Percentiles rank a stretch among this genome's conserved stretches.
Conservation (phyloP, 2,113 vertebrate species). For the Meriones unguiculatus region DNA sequence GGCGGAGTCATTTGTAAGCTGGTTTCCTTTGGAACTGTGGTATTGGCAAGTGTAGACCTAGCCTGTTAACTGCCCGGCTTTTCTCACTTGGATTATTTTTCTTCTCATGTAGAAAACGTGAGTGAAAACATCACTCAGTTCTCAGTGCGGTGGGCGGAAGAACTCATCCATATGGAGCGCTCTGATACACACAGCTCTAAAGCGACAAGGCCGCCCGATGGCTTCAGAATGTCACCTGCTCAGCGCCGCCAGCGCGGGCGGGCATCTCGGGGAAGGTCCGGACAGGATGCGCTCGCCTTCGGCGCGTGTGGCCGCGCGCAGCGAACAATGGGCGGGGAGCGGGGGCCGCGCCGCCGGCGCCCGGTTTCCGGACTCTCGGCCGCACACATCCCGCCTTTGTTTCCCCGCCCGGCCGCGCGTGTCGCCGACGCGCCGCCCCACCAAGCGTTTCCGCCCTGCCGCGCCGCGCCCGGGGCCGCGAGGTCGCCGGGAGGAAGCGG, state of each 20-base stretch:
- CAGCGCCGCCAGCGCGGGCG: accelerated
- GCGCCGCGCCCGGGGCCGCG: slow-evolving; percentile 83
- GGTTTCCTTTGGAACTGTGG: background rate
- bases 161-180: background rate
- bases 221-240: background rate
- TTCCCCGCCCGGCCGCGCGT: slow-evolving; percentile 85
- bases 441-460: slow-evolving; percentile 82
- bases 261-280: slow-evolving; percentile 6
- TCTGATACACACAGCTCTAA: background rate
- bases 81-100: background rate
- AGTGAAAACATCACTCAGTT: background rate
- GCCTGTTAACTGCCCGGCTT: background rate
- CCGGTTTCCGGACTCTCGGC: slow-evolving; percentile 87
- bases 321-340: slow-evolving; percentile 93
- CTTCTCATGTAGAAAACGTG: background rate
- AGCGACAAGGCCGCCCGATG: too few species aligned
- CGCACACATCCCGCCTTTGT: slow-evolving; percentile 92
- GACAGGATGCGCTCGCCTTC: slow-evolving; percentile 91
- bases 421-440: slow-evolving; percentile 82
- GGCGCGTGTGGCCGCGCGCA: slow-evolving; percentile 78
- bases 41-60: too few species aligned
- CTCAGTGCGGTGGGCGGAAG: background rate
- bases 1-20: background rate
- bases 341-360: slow-evolving; percentile 83
- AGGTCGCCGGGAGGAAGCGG: slow-evolving; percentile 74